Percentiles rank a stretch among this genome's conserved stretches.
phyloP scores from a whole-genome alignment of 2,113 vertebrate genomes.

The Cochlearius cochlearius region DNA sequence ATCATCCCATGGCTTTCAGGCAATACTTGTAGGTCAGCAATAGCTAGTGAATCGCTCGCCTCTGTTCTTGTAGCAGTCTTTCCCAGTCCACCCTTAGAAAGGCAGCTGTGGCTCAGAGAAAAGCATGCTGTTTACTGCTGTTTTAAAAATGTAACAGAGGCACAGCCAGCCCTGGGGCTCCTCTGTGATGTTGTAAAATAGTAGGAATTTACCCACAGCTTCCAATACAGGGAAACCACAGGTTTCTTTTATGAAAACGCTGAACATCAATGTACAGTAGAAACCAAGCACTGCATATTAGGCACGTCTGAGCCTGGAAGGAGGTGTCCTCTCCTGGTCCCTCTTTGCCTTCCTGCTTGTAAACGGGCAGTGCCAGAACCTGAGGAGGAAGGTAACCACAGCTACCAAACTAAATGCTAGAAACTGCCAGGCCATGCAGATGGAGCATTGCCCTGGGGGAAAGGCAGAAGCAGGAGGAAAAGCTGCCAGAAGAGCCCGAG shows the following conservation, averaged over 20 bases:
- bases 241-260: not conserved
- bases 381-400: not conserved
- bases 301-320: not conserved
- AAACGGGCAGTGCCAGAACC: not conserved
- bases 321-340: not conserved
- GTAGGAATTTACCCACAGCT: not conserved
- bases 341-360: not conserved
- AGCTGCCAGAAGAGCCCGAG: not conserved
- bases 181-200: not conserved
- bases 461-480: not conserved
- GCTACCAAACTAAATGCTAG: not conserved
- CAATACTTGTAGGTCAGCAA: not conserved
- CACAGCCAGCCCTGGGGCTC: not conserved
- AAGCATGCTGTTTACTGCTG: not conserved
- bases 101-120: not conserved
- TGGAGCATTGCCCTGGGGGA: not conserved
- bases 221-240: not conserved
- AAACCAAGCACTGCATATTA: not conserved
- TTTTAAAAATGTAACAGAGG: not conserved
- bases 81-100: not conserved
- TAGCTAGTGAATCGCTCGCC: not conserved
- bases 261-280: not conserved
- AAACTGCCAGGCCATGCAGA: not conserved
- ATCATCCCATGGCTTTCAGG: not conserved
- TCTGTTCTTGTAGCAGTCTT: not conserved